Evolutionary conservation across 2,888 invertebrate species (phyloP), one percentile per base, ranked within the genome.

Genomic region (Cheiracanthium punctorium): DNA sequence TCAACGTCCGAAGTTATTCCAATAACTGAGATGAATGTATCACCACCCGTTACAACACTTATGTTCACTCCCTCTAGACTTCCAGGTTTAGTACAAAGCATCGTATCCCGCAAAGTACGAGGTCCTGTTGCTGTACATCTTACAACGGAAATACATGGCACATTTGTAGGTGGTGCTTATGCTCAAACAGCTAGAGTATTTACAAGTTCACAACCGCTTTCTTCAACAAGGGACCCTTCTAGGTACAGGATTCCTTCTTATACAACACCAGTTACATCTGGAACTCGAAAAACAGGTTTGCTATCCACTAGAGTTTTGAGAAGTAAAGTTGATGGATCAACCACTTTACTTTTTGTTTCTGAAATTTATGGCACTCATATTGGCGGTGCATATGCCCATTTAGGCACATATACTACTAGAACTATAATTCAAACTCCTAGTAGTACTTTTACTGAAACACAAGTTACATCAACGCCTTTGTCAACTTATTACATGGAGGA

Each of bases 291-390:
- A 77, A 87, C 87, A 8, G 89, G 89, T 14, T 32, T 89, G 4
- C 48, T 89, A n/a, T 89, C 89, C 1, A 76, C 89, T 8, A 76
- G 73, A 64, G 69, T 86, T 4, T 24, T 88, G 10, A 84, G 87
- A 52, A 88, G 79, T 20, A 75, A 80, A 71, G 41, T 88, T 2
- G 43, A 86, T 14, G 71, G 80, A 1, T 67, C 80, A 41, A 80
- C 28, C 14, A 86, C 88, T 7, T 74, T 85, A 28, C 20, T 88
- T 20, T 88, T 85, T 33, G 86, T 87, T 10, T 86, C 87, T 29
- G 89, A 89, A 89, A 81, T 89, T 32, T 85, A 88, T 75, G 89
- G 89, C 30, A 89, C 89, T 29, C 88, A 89, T 65, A 89, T 89
- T 30, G 87, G 85, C 32, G 87, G 88, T 14, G 88, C 89, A 29